A percentile compares a stretch with the other conserved stretches of the same genome.
These are phyloP conservation scores for Pyrgilauda ruficollis DNA, from an alignment of 2,113 vertebrate genomes.

Conservation along the genomic window DNA sequence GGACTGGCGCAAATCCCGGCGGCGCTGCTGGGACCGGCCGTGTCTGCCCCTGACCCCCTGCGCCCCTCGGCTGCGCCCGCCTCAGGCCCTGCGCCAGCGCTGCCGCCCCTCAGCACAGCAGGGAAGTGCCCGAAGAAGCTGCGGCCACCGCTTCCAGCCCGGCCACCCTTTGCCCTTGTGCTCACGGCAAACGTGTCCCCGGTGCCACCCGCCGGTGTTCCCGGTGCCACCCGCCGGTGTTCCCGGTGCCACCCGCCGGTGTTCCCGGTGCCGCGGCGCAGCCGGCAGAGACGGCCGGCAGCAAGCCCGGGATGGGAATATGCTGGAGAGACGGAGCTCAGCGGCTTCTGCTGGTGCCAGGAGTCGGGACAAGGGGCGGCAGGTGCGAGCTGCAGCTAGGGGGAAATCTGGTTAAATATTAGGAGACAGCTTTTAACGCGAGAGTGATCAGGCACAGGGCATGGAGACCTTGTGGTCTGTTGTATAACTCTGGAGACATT, in stretches of 20 bases:
- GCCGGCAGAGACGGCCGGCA: neutral
- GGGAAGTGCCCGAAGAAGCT: accelerated
- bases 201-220: accelerated
- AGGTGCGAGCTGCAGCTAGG: neutral
- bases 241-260: accelerated
- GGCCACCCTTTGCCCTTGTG: neutral
- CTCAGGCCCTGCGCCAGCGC: accelerated
- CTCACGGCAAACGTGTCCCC: neutral
- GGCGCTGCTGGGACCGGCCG: neutral
- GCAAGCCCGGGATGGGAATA: accelerated
- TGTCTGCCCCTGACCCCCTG: accelerated
- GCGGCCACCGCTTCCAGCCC: neutral
- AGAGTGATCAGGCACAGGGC: neutral
- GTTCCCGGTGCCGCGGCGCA: accelerated
- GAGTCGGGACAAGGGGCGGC: neutral
- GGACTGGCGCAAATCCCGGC: neutral
- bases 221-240: accelerated
- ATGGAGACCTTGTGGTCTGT: neutral
- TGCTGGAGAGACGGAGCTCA: accelerated
- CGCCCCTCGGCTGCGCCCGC: neutral
- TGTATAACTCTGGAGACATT: accelerated
- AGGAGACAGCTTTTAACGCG: accelerated
- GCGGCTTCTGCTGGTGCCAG: neutral
- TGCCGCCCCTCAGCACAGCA: neutral
- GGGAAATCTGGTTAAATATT: neutral